phyloP scores from a whole-genome alignment of 2,888 invertebrate genomes.

The Xestia c-nigrum region DNA sequence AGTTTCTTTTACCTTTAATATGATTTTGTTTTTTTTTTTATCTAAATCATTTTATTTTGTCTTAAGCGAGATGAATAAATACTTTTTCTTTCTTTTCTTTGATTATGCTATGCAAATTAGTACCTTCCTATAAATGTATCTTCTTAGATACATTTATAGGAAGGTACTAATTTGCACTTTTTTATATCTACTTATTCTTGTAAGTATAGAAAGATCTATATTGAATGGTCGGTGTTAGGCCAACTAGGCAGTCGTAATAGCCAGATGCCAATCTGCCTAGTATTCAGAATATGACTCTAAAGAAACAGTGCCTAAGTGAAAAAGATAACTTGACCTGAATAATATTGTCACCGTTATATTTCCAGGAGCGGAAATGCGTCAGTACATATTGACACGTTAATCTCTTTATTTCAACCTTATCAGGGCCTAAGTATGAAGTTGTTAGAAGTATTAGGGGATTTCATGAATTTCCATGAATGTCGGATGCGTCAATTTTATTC shows the following conservation, averaged over 20 bases:
- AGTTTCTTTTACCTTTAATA: too few relatives aligned
- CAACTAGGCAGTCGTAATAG: not conserved
- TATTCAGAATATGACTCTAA: not conserved
- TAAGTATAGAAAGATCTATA: not conserved
- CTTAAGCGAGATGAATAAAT: too few relatives aligned
- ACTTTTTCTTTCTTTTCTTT: too few relatives aligned
- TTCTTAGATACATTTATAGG: too few relatives aligned
- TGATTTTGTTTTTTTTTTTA: too few relatives aligned
- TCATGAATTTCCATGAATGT: constrained; percentile 21
- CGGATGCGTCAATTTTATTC: constrained; percentile 36
- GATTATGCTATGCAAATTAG: not conserved
- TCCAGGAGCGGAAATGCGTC: constrained; percentile 37
- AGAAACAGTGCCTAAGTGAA: not conserved
- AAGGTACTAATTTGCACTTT: too few relatives aligned
- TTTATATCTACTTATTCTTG: too few relatives aligned
- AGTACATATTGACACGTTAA: constrained; percentile 31
- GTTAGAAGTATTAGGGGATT: constrained; percentile 25
- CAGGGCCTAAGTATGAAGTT: constrained; percentile 22
- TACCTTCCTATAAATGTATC: not conserved
- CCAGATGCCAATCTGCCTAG: not conserved
- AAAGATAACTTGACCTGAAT: constrained; percentile 9
- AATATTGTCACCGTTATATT: not conserved
- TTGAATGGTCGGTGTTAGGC: not conserved
- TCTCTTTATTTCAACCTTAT: constrained; percentile 36
- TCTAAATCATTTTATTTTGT: too few relatives aligned